phyloP scores from a whole-genome alignment of 2,888 invertebrate genomes.

The Parnassius orleans region DNA sequence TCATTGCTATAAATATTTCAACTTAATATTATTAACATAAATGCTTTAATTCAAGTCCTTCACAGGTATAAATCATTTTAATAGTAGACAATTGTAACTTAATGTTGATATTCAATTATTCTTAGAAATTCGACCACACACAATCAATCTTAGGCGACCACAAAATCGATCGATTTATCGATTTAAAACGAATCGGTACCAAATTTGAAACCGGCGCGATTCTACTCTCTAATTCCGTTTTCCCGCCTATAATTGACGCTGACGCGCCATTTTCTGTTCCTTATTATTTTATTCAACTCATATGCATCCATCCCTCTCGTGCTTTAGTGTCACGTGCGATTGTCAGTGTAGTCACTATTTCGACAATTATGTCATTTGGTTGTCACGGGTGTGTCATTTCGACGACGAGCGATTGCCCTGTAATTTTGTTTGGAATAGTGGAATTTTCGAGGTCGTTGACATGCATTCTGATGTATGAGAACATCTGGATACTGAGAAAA shows the following conservation, averaged over 20 bases:
- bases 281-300: conserved; percentile 33
- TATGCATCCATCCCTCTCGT: conserved; percentile 48
- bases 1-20: too few species aligned
- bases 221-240: conserved; percentile 77
- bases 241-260: conserved; percentile 80
- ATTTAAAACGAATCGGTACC: conserved; percentile 77
- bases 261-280: conserved; percentile 64
- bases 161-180: conserved; percentile 77
- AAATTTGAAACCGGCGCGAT: conserved; percentile 74
- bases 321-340: conserved; percentile 72
- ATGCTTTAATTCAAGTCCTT: conserved; percentile 28
- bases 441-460: conserved; percentile 72
- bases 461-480: conserved; percentile 66
- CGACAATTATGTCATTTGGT: conserved; percentile 81
- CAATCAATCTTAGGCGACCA: conserved; percentile 57
- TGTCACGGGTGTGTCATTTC: conserved; percentile 78
- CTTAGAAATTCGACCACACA: conserved; percentile 77
- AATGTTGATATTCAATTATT: conserved; percentile 77
- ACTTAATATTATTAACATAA: too few species aligned
- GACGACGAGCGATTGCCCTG: conserved; percentile 75
- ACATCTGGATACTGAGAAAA: conserved; percentile 46
- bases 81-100: conserved; percentile 63
- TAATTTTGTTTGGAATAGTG: conserved; percentile 75
- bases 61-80: conserved; percentile 62
- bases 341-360: conserved; percentile 77